These are phyloP conservation scores for Dynastes grantii DNA, from an alignment of 2,888 invertebrate species.

Conservation along the genomic window DNA sequence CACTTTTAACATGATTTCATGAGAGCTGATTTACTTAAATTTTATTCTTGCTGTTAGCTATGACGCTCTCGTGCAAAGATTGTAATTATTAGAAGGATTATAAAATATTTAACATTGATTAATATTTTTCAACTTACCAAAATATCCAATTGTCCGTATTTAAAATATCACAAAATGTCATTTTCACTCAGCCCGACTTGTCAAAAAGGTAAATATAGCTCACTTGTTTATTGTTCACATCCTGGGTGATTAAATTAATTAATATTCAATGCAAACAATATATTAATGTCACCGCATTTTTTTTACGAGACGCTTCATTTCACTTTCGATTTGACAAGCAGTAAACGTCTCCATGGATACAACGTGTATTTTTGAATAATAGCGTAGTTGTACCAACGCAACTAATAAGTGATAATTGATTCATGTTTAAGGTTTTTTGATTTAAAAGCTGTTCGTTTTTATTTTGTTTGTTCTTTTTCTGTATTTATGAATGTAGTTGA, in stretches of 20 bases:
- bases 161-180: constrained; percentile 50
- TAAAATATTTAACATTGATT: no score
- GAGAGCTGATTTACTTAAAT: no score
- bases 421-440: no score
- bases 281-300: constrained; percentile 52
- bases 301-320: constrained; percentile 52
- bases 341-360: constrained; percentile 56
- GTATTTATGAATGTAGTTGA: no score
- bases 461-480: no score
- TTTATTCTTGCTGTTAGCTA: no score
- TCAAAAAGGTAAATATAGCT: constrained; percentile 9
- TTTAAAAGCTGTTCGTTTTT: no score
- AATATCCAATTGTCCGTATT: constrained; percentile 23
- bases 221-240: constrained; percentile 36
- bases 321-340: constrained; percentile 52
- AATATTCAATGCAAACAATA: not conserved
- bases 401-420: no score
- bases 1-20: no score
- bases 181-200: constrained; percentile 39
- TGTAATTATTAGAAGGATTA: no score
- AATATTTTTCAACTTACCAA: constrained; percentile 38
- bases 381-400: not conserved
- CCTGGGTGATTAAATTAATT: constrained; percentile 12
- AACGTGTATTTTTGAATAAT: constrained; percentile 47
- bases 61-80: no score